Conservation (phyloP, 1,140 invertebrate species). For the Papilio polyxenes region DNA sequence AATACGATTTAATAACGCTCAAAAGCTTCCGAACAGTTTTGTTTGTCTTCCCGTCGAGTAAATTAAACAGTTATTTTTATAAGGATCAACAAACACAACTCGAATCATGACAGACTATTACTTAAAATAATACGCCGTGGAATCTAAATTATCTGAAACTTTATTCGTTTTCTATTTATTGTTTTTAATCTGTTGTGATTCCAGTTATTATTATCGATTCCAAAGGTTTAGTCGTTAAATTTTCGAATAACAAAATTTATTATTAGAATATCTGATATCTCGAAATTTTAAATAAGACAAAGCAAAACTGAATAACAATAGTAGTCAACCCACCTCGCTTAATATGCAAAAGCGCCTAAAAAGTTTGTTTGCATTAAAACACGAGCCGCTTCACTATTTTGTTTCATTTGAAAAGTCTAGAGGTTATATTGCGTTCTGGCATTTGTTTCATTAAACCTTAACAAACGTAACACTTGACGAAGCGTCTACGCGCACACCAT, state of each 20-base stretch:
- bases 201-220: constrained; percentile 52
- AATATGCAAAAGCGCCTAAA: constrained; percentile 80
- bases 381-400: constrained; percentile 80
- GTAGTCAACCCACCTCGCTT: constrained; percentile 81
- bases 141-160: constrained; percentile 22
- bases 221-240: constrained; percentile 42
- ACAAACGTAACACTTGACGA: constrained; percentile 59
- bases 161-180: constrained; percentile 25
- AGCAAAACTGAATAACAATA: constrained; percentile 79
- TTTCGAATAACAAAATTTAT: constrained; percentile 42
- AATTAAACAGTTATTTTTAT: constrained; percentile 55
- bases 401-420: constrained; percentile 77
- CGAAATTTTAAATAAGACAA: constrained; percentile 73
- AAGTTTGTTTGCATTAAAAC: constrained; percentile 81
- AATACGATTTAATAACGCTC: constrained; percentile 65
- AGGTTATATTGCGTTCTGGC: constrained; percentile 81
- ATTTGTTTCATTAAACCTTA: constrained; percentile 72
- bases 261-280: constrained; percentile 55
- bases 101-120: constrained; percentile 68
- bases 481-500: constrained; percentile 63
- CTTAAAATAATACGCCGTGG: background rate
- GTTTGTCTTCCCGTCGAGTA: constrained; percentile 70
- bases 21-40: constrained; percentile 77
- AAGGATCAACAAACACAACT: constrained; percentile 56
- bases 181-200: constrained; percentile 52